Percentiles rank a stretch among this genome's conserved stretches.
phyloP scores from a whole-genome alignment of 2,888 invertebrate species.

The Megalurothrips usitatus region DNA sequence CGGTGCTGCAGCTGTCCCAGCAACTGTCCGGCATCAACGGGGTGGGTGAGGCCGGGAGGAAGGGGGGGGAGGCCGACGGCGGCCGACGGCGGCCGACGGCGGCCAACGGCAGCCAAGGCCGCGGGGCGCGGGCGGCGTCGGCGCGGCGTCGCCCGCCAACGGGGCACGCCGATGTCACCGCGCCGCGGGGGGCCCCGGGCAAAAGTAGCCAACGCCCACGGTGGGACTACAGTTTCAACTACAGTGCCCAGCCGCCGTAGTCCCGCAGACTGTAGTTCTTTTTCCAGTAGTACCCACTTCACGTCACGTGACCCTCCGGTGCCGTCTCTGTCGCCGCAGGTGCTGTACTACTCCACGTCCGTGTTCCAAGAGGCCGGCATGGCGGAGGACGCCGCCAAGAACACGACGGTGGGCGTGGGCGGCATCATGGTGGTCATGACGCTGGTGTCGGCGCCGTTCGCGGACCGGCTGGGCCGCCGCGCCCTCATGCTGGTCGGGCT shows the following conservation, averaged over 20 bases:
- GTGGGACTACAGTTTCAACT: too few relatives aligned
- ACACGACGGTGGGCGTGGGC: conserved; percentile 94
- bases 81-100: too few relatives aligned
- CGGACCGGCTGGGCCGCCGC: conserved; percentile 92
- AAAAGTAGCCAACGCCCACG: too few relatives aligned
- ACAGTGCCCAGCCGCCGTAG: too few relatives aligned
- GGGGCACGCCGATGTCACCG: too few relatives aligned
- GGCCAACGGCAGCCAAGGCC: too few relatives aligned
- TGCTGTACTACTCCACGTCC: conserved; percentile 94
- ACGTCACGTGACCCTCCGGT: not conserved
- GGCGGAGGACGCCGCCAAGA: conserved; percentile 83
- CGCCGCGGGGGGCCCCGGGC: too few relatives aligned
- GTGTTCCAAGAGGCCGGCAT: conserved; percentile 88
- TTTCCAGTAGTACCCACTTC: too few relatives aligned
- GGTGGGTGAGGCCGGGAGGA: conserved; percentile 56
- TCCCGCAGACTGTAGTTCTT: too few relatives aligned
- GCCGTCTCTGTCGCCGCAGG: conserved; percentile 53
- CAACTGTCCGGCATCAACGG: conserved; percentile 97
- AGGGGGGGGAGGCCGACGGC: too few relatives aligned
- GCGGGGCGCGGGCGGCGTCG: not conserved
- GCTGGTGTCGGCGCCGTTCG: conserved; percentile 87
- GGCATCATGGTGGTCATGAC: conserved; percentile 98
- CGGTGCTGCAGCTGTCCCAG: conserved; percentile 96
- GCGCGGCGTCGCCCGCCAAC: too few relatives aligned
- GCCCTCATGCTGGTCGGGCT: conserved; percentile 92